Conservation (phyloP, 2,797 vertebrate genomes). For the Peromyscus melanophrys region DNA sequence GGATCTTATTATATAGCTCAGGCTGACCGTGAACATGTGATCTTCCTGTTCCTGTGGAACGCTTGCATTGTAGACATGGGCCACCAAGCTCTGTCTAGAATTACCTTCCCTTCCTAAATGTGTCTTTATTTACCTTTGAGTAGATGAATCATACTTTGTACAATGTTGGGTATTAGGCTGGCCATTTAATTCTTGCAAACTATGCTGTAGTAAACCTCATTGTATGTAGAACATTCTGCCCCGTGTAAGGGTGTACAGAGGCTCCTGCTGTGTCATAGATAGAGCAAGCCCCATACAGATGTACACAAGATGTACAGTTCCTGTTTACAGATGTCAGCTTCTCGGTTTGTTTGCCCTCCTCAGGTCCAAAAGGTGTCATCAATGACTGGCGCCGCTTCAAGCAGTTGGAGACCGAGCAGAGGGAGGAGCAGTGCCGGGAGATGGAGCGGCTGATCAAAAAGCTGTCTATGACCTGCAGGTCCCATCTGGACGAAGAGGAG, state of each 20-base stretch:
- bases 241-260: background rate
- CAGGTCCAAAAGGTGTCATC: constrained; percentile 98
- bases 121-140: constrained; percentile 69
- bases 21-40: background rate
- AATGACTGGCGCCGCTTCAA: constrained; percentile 99
- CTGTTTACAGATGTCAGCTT: background rate
- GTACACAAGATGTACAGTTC: background rate
- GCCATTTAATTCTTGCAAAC: background rate
- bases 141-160: constrained; percentile 10
- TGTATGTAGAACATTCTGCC: background rate
- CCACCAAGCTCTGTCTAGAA: background rate
- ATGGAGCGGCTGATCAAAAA: constrained; percentile 98
- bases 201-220: background rate
- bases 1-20: background rate
- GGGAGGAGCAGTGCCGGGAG: constrained; percentile 96
- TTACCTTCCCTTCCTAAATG: constrained; percentile 10
- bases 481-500: constrained; percentile 95
- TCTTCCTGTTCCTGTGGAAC: background rate
- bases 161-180: background rate
- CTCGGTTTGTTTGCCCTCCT: background rate
- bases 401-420: constrained; percentile 97
- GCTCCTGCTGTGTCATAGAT: background rate
- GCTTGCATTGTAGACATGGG: background rate
- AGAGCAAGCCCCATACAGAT: background rate
- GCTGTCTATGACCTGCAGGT: constrained; percentile 96